Evolutionary conservation across 2,797 vertebrate species (phyloP).

Genomic region (Uromys caudimaculatus): DNA sequence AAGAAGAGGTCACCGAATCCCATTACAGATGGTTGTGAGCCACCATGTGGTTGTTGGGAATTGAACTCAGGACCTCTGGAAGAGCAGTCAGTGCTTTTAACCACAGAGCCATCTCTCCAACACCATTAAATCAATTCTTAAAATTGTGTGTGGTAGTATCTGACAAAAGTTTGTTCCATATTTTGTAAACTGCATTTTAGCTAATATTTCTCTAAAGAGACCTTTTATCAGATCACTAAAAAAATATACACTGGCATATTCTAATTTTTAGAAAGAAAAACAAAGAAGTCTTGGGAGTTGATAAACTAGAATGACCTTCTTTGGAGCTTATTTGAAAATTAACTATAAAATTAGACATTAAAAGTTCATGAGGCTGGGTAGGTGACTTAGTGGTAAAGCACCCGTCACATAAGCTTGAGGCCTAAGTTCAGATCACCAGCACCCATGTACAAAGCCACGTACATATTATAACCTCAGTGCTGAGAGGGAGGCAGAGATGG

Average conservation of each 20-base stretch:
- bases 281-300: neutral
- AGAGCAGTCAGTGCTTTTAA: neutral
- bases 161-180: constrained; percentile 35
- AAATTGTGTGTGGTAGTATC: constrained; percentile 16
- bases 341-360: constrained; percentile 36
- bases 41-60: neutral
- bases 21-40: neutral
- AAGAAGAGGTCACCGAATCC: neutral
- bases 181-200: constrained; percentile 54
- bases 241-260: neutral
- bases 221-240: constrained; percentile 23
- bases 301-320: neutral
- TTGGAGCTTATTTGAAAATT: neutral
- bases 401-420: neutral
- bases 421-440: neutral
- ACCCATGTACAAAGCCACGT: neutral
- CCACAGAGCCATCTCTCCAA: neutral
- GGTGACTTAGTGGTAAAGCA: neutral
- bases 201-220: constrained; percentile 44
- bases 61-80: neutral
- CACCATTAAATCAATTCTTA: constrained; percentile 8
- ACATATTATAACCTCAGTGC: neutral
- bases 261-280: constrained; percentile 46
- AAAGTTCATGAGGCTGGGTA: neutral
- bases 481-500: neutral